A percentile compares a stretch with the other conserved stretches of the same genome.
phyloP scores from a whole-genome alignment of 2,888 invertebrate genomes.

The Cetonia aurata region DNA sequence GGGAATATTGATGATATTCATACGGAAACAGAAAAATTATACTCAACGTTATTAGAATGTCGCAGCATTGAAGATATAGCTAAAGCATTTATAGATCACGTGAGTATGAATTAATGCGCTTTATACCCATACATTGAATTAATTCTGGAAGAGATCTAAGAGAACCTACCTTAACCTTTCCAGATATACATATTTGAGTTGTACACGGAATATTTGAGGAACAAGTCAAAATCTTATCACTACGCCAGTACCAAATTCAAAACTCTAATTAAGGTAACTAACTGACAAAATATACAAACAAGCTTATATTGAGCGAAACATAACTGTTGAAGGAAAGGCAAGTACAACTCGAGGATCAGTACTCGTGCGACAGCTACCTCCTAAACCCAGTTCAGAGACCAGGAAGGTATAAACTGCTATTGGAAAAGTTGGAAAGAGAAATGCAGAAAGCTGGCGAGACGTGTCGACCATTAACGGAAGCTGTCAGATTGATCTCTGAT shows the following conservation, averaged over 20 bases:
- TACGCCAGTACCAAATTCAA: constrained; percentile 51
- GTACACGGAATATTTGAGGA: constrained; percentile 36
- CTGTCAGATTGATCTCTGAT: constrained; percentile 57
- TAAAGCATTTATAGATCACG: constrained; percentile 56
- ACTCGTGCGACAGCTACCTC: constrained; percentile 56
- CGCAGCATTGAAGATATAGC: constrained; percentile 54
- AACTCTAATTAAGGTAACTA: constrained; percentile 56
- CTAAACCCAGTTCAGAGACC: constrained; percentile 61
- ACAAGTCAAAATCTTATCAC: constrained; percentile 34
- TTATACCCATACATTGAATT: background rate
- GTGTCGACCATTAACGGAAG: constrained; percentile 50
- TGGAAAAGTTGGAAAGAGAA: constrained; percentile 54
- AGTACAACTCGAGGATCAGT: constrained; percentile 60
- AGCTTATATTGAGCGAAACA: background rate
- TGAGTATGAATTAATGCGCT: constrained; percentile 48
- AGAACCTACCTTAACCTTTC: constrained; percentile 1
- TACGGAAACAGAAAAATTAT: constrained; percentile 54
- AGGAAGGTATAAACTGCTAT: constrained; percentile 60
- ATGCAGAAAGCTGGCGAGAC: constrained; percentile 50
- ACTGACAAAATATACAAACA: background rate
- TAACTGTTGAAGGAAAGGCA: constrained; percentile 63
- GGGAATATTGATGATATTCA: constrained; percentile 59
- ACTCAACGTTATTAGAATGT: constrained; percentile 53
- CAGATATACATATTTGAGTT: constrained; percentile 39
- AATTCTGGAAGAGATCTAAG: background rate